Evolutionary conservation across 2,797 vertebrate species (phyloP).

Genomic region (Esox lucius): DNA sequence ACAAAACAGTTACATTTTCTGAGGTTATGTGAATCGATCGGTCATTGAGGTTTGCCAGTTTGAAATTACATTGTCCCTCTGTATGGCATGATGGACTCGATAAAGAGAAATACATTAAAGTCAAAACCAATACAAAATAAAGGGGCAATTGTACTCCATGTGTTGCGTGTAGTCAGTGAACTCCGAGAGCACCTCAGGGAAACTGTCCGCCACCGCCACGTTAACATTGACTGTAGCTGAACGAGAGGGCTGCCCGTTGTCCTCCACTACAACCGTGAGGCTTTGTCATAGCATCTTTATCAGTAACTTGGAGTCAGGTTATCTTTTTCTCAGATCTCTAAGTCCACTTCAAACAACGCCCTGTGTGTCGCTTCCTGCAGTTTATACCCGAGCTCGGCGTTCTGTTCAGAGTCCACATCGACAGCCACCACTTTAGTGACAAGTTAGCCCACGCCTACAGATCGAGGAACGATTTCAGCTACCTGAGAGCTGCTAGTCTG

Average conservation of each 20-base stretch:
- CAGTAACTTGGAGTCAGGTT: no score
- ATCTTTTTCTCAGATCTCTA: no score
- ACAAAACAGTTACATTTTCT: not conserved
- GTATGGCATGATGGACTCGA: not conserved
- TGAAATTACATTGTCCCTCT: slow-evolving; percentile 1
- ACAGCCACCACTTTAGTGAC: no score
- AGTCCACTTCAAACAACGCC: no score
- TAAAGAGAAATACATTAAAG: not conserved
- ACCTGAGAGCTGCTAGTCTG: no score
- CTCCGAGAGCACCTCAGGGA: slow-evolving; percentile 70
- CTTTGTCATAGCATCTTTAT: no score
- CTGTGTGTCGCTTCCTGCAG: no score
- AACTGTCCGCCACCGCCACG: slow-evolving; percentile 63
- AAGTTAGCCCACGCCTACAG: no score
- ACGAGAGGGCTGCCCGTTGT: slow-evolving; percentile 20
- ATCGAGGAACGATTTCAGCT: no score
- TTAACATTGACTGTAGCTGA: no score
- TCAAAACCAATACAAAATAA: not conserved
- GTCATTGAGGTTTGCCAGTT: not conserved
- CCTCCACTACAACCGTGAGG: slow-evolving; percentile 64
- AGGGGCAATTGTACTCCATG: not conserved
- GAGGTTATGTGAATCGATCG: not conserved
- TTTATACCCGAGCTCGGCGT: no score
- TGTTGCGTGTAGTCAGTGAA: slow-evolving; percentile 1
- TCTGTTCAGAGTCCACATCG: no score